Evolutionary conservation across 2,797 vertebrate species (phyloP).

Genomic region (Lemur catta): DNA sequence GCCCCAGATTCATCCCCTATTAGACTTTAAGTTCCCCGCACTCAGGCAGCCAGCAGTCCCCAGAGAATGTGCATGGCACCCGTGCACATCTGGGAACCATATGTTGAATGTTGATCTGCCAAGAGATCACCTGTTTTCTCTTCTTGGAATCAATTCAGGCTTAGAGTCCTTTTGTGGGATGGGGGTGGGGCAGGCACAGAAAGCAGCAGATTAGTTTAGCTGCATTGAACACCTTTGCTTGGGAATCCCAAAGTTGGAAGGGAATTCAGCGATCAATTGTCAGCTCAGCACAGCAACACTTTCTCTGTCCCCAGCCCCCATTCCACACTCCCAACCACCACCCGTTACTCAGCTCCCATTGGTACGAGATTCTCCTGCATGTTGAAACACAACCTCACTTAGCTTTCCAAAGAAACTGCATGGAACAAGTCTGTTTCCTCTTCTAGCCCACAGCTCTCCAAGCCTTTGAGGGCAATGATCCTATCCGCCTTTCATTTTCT

Average conservation of each 20-base stretch:
- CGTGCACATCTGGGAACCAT: not conserved
- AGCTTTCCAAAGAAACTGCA: not conserved
- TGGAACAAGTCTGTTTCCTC: not conserved
- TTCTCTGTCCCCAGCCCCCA: fast-evolving
- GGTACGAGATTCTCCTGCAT: not conserved
- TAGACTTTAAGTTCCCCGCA: not conserved
- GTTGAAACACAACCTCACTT: not conserved
- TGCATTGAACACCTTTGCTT: not conserved
- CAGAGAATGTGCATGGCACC: not conserved
- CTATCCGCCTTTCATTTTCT: not conserved
- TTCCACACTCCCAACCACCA: too few species aligned
- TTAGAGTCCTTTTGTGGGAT: not conserved
- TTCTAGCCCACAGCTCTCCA: not conserved
- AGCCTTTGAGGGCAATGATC: too few species aligned
- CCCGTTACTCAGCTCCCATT: not conserved
- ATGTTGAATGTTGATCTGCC: not conserved
- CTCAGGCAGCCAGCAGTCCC: not conserved
- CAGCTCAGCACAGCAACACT: too few species aligned
- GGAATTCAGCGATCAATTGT: not conserved
- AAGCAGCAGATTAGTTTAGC: not conserved
- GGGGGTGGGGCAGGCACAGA: not conserved
- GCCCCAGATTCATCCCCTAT: not conserved
- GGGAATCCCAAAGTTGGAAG: not conserved
- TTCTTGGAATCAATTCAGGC: not conserved
- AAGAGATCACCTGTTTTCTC: not conserved